Evolutionary conservation across 1,140 invertebrate species (phyloP), one percentile per base, ranked within the genome.

Genomic region (Formica exsecta): DNA sequence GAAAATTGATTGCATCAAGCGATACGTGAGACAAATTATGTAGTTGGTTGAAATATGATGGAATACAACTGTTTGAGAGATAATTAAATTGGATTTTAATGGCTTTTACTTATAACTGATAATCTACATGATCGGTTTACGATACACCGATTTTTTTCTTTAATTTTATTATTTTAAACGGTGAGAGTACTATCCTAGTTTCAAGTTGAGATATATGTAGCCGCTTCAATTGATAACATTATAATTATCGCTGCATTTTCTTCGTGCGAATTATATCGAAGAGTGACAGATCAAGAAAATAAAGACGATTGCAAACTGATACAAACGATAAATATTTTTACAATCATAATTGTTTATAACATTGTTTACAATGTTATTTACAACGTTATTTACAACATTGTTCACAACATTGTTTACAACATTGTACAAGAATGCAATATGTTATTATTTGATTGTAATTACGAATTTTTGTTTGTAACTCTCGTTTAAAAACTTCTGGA

Each of bases 21-120:
- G 36, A 59, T 25, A 51, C 41, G 66, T 25, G 51, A 73, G n/a
- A 9, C 6, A 32, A 32, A 51, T 71, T 19, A 19, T 25, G 9
- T 3, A n/a, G 25, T 75, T 13, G 8, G 6, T 7, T n/a, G 73
- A 71, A 19, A 48, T 3, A 48, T 41, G 9, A 41, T 11, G 22
- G 13, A 25, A 61, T 38, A 19, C 13, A 19, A 19, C 0, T 29
- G 36, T 5, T 41, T 9, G 32, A 36, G 51, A 25, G 6, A 61
- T 29, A 61, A 75, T 75, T 29, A 25, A 41, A 16, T 75, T 9
- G n/a, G 19, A 51, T 51, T 51, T 51, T 41, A 65, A 70, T 70
- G 13, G 7, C 32, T 29, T 29, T 70, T 19, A 51, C 29, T 51
- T 32, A 25, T 51, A 51, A 51, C 1, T 19, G 48, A 19, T 51